Base-by-base conservation (phyloP, 2,113 vertebrate genomes). In the Lamprologus lemairii region DNA sequence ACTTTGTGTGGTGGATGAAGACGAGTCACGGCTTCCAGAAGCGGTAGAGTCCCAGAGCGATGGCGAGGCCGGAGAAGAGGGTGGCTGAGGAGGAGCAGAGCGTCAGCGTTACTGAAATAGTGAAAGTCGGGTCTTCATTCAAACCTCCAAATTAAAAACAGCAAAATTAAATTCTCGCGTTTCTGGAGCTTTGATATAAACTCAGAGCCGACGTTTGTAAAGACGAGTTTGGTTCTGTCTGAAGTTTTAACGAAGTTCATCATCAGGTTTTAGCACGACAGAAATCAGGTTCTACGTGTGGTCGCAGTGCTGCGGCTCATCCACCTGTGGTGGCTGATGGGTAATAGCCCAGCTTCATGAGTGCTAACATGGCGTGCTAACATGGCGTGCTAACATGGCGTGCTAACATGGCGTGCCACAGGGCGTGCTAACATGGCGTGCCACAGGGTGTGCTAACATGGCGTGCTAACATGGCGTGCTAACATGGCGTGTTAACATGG, bases 31-130 rank as follows among this genome's bases (percentile, higher is more conserved):
- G 60, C 7, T 97, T 98, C 98, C 98, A 99, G 82, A 99, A 89
- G 14, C 98, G 94, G 83, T 99, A 99, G 93, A 99, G 97, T 58
- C 97, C 97, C 94, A 99, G 90, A 10, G 97, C 97, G 89, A 99
- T 96, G 17, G 97, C 97, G 12, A 99, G 96, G 93, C 98, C 99
- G 73, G 97, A 96, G 94, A 99, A 99, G 16, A 99, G 95, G 0
- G 97, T 97, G 2, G 96, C 98, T 99, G 96, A 17, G 89, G 65
- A 87, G 80, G 58, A 45, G 81, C 21, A 87, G 53, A 80, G 14
- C 2, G 16, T 51, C 73, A 78, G 8, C 42, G 4, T 28, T 47
- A 19, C 40, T 0, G 16, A 49, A 49, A 78, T 7, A 5, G 10
- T 31, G 6, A 47, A 28, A 45, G 40, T 73, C 37, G 1, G 35